Evolutionary conservation across 37 sponge, comb jelly and placozoan species (phyloP).

Genomic region (Axinella damicornis): DNA sequence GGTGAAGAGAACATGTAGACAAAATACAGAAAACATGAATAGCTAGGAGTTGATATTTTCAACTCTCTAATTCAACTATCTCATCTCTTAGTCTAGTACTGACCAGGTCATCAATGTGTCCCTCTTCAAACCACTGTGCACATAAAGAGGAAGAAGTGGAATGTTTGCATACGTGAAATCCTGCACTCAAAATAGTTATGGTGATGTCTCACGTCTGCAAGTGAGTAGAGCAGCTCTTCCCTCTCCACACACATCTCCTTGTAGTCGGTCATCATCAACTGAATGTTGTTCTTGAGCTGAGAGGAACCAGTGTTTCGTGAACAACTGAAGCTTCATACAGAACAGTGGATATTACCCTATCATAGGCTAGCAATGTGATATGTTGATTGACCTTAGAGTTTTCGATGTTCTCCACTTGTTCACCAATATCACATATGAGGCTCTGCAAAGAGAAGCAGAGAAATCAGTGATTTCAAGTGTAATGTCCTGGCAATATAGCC

Average conservation of each 20-base stretch:
- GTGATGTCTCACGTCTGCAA: conserved; percentile 68
- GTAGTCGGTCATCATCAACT: conserved; percentile 52
- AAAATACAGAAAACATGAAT: too few relatives aligned
- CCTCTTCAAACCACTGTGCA: conserved; percentile 69
- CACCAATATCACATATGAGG: background rate
- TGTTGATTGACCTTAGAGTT: background rate
- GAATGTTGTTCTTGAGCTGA: conserved; percentile 15
- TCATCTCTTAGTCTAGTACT: background rate
- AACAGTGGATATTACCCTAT: too few relatives aligned
- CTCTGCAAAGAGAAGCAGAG: background rate
- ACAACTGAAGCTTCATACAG: too few relatives aligned
- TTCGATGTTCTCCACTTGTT: background rate
- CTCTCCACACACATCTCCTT: conserved; percentile 52
- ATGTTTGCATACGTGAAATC: background rate
- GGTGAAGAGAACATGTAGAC: too few relatives aligned
- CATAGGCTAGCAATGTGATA: background rate
- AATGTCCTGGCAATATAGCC: too few relatives aligned
- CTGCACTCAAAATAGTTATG: too few relatives aligned
- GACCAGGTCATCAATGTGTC: conserved; percentile 63
- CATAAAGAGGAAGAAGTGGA: background rate
- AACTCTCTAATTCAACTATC: background rate
- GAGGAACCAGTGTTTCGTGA: too few relatives aligned
- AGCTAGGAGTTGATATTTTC: too few relatives aligned
- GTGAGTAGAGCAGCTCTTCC: conserved; percentile 50
- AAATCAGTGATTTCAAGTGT: background rate